Conservation (phyloP, 2,113 vertebrate genomes). For the Anoplopoma fimbria region DNA sequence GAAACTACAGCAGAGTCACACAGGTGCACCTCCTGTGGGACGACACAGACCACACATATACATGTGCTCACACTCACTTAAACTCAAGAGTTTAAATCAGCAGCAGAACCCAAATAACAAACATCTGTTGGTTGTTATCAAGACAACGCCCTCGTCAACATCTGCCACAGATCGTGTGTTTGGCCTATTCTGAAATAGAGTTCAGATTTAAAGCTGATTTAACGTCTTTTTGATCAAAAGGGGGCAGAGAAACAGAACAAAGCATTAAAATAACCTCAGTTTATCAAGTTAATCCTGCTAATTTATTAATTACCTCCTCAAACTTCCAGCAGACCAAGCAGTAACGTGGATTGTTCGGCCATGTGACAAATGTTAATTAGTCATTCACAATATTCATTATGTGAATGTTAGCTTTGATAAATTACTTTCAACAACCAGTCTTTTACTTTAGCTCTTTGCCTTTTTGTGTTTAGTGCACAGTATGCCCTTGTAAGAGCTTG, state of each 20-base stretch:
- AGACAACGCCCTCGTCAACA: constrained; percentile 71
- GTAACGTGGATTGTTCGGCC: background rate
- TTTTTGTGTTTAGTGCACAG: background rate
- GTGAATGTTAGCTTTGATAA: constrained; percentile 1
- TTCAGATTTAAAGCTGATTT: background rate
- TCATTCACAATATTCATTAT: background rate
- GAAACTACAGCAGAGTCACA: constrained; percentile 22
- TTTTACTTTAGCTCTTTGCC: background rate
- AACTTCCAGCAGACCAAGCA: background rate
- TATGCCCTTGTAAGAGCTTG: background rate
- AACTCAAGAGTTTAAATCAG: constrained; percentile 33
- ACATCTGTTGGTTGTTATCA: constrained; percentile 60
- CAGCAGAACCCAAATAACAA: constrained; percentile 61
- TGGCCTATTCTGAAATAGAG: background rate
- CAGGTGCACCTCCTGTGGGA: constrained; percentile 36
- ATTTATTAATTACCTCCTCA: background rate
- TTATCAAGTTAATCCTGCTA: background rate
- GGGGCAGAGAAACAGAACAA: background rate
- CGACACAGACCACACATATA: constrained; percentile 4
- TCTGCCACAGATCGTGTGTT: constrained; percentile 43
- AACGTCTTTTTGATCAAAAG: background rate
- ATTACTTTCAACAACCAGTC: background rate
- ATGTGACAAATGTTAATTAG: background rate
- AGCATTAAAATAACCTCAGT: background rate
- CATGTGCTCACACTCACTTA: constrained; percentile 22